Conservation (phyloP, 2,888 invertebrate species). For the Metalampra italica region DNA sequence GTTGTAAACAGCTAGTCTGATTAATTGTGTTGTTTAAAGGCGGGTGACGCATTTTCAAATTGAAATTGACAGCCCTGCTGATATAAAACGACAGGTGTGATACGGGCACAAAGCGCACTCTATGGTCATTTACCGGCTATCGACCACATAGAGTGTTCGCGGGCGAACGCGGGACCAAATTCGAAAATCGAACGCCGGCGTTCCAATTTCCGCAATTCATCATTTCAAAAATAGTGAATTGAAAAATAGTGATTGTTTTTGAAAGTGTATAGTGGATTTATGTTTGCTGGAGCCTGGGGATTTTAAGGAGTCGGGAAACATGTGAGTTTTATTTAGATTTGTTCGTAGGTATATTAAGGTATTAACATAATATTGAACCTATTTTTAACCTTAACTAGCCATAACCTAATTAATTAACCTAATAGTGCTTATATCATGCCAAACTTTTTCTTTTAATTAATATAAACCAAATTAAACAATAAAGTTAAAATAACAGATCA, state of each 20-base stretch:
- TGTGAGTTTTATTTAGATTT: not conserved
- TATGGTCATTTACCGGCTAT: conserved; percentile 60
- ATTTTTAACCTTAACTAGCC: too few species aligned
- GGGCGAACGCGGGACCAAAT: conserved; percentile 30
- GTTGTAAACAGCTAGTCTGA: too few species aligned
- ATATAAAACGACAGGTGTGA: conserved; percentile 40
- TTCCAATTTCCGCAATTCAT: conserved; percentile 23
- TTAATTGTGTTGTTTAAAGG: too few species aligned
- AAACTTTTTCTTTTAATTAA: too few species aligned
- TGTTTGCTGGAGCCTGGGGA: not conserved
- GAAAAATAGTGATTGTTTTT: conserved; percentile 8
- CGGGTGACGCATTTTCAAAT: too few species aligned
- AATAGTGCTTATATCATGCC: too few species aligned
- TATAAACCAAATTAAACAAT: too few species aligned
- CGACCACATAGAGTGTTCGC: conserved; percentile 52
- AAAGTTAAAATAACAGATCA: too few species aligned
- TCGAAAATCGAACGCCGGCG: conserved; percentile 36
- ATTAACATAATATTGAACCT: too few species aligned
- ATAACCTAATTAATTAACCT: too few species aligned
- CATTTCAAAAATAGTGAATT: too few species aligned
- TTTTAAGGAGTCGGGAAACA: not conserved
- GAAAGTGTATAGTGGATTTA: not conserved
- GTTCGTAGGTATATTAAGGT: not conserved
- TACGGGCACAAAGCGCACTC: conserved; percentile 26
- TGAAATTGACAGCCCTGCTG: conserved; percentile 7